Percentiles rank a stretch among this genome's conserved stretches.
Evolutionary conservation across 2,888 invertebrate species (phyloP).

Genomic region (Zaprionus obscuricornis): DNA sequence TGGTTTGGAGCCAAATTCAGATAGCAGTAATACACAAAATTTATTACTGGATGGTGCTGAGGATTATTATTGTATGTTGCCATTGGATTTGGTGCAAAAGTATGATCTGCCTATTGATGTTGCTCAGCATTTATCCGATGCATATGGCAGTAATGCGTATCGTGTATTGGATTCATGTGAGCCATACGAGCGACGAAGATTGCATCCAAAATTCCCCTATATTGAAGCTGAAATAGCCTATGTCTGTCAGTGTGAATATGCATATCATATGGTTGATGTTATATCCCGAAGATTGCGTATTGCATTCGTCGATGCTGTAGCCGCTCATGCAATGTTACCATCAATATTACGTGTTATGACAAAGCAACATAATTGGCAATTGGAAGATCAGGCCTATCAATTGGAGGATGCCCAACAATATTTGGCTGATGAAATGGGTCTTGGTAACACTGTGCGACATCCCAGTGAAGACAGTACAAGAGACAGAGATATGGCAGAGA

Average conservation of each 20-base stretch:
- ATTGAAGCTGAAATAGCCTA: constrained; percentile 98
- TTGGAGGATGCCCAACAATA: constrained; percentile 91
- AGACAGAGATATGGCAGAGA: too few relatives aligned
- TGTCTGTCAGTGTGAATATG: constrained; percentile 95
- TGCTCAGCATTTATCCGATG: constrained; percentile 96
- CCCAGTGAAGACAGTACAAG: too few relatives aligned
- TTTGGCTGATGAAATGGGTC: constrained; percentile 97
- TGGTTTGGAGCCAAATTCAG: constrained; percentile 87
- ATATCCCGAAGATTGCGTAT: constrained; percentile 96
- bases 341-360: constrained; percentile 96
- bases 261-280: constrained; percentile 97
- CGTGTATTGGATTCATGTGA: constrained; percentile 96
- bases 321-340: constrained; percentile 97
- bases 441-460: too few relatives aligned
- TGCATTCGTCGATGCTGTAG: constrained; percentile 98
- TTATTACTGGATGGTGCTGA: constrained; percentile 97
- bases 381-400: constrained; percentile 90
- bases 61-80: constrained; percentile 98
- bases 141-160: constrained; percentile 98
- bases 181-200: constrained; percentile 88
- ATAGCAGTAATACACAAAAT: constrained; percentile 91
- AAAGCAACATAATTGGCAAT: constrained; percentile 95
- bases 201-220: constrained; percentile 99
- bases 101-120: constrained; percentile 98
- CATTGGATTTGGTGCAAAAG: constrained; percentile 98